Base-by-base conservation (phyloP, 2,888 invertebrate genomes). In the Lycia hirtaria region DNA sequence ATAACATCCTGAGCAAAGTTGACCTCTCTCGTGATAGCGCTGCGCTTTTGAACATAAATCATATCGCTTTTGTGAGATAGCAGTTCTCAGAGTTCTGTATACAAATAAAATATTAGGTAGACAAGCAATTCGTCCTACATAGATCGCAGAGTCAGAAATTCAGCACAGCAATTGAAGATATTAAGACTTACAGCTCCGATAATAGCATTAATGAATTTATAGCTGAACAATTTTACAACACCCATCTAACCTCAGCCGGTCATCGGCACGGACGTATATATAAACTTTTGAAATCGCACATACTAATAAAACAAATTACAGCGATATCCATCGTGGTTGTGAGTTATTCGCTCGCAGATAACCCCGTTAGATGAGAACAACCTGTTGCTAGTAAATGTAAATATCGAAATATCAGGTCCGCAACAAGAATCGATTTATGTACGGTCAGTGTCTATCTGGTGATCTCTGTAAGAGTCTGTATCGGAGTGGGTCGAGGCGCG, bases 391-490 rank as follows among this genome's bases (percentile, higher is more conserved):
- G 76, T 80, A 78, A 81, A 81, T 77, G 80, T 80, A 83, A 86
- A 87, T 80, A 82, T 80, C 71, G 77, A 81, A 87, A 83, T 76
- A 79, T 78, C 86, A 83, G 80, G 84, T 83, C 82, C 78, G 78
- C 80, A 87, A 86, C 81, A 78, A 84, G 83, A 81, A 78, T 81
- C 83, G 85, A 88, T 87, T 90, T 88, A 87, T 83, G 82, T 80
- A 73, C 81, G 81, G 82, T 78, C 79, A 84, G 83, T 83, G 84
- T 82, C 80, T 71, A 85, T 84, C 81, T 69, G 63, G 68, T 66
- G 79, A 87, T 86, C 85, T 81, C 67, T 64, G 77, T 49, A 33
- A 45, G 55, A 50, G 57, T 52, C 35, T 78, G 74, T 76, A 80
- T 80, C 71, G 74, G 72, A 79, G 78, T 79, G 71, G 80, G 79